Base-by-base conservation (phyloP, 1,140 invertebrate genomes). In the Euwallacea similis region DNA sequence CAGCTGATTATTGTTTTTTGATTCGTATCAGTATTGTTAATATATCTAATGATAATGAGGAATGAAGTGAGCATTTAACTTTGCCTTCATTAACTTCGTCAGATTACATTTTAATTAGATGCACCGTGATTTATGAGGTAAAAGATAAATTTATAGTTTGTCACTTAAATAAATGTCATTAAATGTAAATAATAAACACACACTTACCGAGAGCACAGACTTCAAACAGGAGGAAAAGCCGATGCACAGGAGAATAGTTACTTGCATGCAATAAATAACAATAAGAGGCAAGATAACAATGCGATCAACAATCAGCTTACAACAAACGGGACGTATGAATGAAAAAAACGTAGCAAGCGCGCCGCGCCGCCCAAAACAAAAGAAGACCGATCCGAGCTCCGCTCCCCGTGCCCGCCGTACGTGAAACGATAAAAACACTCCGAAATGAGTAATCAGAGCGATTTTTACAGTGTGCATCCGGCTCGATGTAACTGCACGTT, bases 391-490 rank as follows among this genome's bases (percentile, higher is more conserved):
- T 65, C 55, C 41, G 62, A 58, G 56, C 67, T 66, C 67, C 53
- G 47, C 59, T 42, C 46, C 7, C 59, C 21, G 9, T 61, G 44
- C 55, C 33, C 64, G 47, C 42, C 56, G 69, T 16, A 63, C 73
- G 73, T 65, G 43, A 66, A 71, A 58, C 76, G 74, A 75, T 74
- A 76, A 76, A 75, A 76, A 76, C 74, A 75, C 74, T 73, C 75
- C 75, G 75, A 77, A 77, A 77, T 77, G 76, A 77, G 76, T 77
- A 77, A 77, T 77, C 76, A 76, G 73, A 73, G 79, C 77, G 75
- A 80, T 79, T 80, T 80, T 80, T 80, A 70, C 76, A 79, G 78
- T 80, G 79, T 80, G 79, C 77, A 80, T 77, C 78, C 76, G 76
- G 72, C 79, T 74, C 78, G 73, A 74, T 78, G 74, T 78, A 79